phyloP scores from a whole-genome alignment of 2,888 invertebrate species.

The Tenthredo amoena region DNA sequence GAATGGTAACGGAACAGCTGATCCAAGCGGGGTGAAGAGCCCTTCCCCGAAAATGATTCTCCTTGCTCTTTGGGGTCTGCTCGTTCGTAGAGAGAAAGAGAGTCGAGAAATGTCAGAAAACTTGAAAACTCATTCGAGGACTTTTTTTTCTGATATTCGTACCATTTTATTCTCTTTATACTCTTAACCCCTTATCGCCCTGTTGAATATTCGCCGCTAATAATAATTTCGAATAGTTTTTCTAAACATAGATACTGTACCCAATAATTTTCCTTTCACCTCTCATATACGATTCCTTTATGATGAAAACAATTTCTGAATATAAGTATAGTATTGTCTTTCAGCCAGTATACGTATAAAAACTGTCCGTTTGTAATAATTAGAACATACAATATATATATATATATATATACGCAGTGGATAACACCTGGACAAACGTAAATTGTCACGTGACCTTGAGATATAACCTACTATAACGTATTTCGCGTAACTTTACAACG shows the following conservation, averaged over 20 bases:
- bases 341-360: too few species aligned
- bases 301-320: too few species aligned
- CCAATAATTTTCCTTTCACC: too few species aligned
- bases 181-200: background rate
- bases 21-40: slow-evolving; percentile 30
- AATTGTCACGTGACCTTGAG: background rate
- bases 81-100: background rate
- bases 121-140: background rate
- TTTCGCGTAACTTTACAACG: background rate
- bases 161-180: background rate
- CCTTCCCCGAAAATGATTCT: slow-evolving; percentile 10
- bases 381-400: too few species aligned
- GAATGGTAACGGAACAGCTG: slow-evolving; percentile 44
- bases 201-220: background rate
- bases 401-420: too few species aligned
- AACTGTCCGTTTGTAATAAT: too few species aligned
- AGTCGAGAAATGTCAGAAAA: slow-evolving; percentile 29
- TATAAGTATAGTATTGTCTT: too few species aligned
- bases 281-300: too few species aligned
- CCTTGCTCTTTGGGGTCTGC: background rate
- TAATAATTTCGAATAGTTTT: background rate
- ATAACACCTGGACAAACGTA: background rate
- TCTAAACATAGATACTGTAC: background rate
- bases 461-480: background rate
- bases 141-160: background rate